Evolutionary conservation across 2,888 invertebrate species (phyloP), one percentile per base, ranked within the genome.

Genomic region (Ecliptopera silaceata): DNA sequence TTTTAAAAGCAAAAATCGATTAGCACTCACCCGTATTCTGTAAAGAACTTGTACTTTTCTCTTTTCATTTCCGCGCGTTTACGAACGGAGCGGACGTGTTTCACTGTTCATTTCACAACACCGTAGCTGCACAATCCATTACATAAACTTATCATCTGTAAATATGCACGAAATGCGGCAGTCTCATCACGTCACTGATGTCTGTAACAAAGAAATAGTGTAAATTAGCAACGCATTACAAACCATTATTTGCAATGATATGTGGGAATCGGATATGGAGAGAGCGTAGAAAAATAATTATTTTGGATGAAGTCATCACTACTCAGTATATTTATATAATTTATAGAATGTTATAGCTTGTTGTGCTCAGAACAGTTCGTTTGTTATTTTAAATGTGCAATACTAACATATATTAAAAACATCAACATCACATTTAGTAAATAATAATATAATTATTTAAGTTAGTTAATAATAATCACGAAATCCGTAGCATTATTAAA

Each of bases 11-110:
- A 10, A 15, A 15, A 12, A 31, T 32, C 5, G 34, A 26, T 46
- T 43, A 47, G 8, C 26, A 76, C 87, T 84, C 66, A 89, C 89
- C 86, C 71, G 73, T 82, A 69, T 82, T 79, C 74, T 71, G 73
- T 77, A 65, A 69, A 73, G 71, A 70, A 75, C 87, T 88, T 90
- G 74, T 89, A 89, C 84, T 91, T 91, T 90, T 89, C 90, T 82
- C 88, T 91, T 90, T 90, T 89, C 90, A 90, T 91, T 82, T 88
- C 90, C 85, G 84, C 81, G 79, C 68, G 72, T 76, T 78, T 75
- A 69, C 70, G 65, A 64, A 75, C 68, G 70, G 75, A 67, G 67
- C 73, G 66, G 64, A 57, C 64, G 70, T 71, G 73, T 77, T 79
- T 75, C 81, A 85, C 83, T 77, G 79, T 75, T 77, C 82, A 82